phyloP scores from a whole-genome alignment of 2,113 vertebrate genomes.

The Xiphophorus hellerii region DNA sequence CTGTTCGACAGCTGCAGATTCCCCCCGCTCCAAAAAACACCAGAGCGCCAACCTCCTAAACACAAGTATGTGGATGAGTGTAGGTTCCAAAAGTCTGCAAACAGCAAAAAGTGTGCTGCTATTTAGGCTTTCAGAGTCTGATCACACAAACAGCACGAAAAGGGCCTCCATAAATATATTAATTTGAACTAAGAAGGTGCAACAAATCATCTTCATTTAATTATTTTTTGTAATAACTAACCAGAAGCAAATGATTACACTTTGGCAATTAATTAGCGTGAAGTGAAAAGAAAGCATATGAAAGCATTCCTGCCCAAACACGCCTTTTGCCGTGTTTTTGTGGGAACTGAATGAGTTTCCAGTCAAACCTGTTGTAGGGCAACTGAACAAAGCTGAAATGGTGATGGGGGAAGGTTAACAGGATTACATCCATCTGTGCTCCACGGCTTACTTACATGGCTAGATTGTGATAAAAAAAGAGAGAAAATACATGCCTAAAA shows the following conservation, averaged over 20 bases:
- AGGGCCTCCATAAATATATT: not conserved
- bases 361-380: constrained; percentile 65
- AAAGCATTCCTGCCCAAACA: constrained; percentile 57
- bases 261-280: constrained; percentile 59
- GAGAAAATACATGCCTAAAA: constrained; percentile 9
- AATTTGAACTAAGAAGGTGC: not conserved
- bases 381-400: constrained; percentile 21
- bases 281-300: constrained; percentile 30
- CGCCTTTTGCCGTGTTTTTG: constrained; percentile 37
- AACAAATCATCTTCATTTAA: constrained; percentile 16
- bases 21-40: constrained; percentile 52
- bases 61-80: constrained; percentile 64
- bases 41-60: constrained; percentile 58
- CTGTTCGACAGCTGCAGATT: constrained; percentile 73
- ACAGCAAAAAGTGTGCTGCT: constrained; percentile 43
- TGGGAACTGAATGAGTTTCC: constrained; percentile 47
- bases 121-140: constrained; percentile 41
- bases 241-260: constrained; percentile 19
- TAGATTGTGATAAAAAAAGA: too few species aligned
- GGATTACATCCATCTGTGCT: not conserved
- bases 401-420: constrained; percentile 6
- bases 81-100: constrained; percentile 58
- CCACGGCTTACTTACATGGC: not conserved
- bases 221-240: too few species aligned
- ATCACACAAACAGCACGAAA: constrained; percentile 16